Evolutionary conservation across 2,888 invertebrate genomes (phyloP), one percentile per base, ranked within the genome.

Genomic region (Drosophila mettleri): DNA sequence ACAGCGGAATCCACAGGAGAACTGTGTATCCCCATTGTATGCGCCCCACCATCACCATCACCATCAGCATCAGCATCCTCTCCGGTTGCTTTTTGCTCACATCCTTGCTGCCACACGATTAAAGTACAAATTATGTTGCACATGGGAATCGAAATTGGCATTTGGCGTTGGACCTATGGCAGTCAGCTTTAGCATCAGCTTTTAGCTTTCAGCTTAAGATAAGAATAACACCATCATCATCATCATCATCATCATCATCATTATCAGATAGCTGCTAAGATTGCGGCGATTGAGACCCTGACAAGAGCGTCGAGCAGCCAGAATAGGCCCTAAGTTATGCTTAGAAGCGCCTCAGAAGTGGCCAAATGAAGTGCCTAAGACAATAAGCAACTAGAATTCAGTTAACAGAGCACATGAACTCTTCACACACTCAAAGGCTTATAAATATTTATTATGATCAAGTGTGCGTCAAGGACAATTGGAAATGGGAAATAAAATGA

Each of bases 121-220:
- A 68, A 78, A 71, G 74, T 85, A 81, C 80, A 81, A 81, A 81
- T 81, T 85, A 85, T 78, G 78, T 74, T 71, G 78, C 81, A 85
- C 78, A 70, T 55, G 85, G 82, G 85, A 80, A 73, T 76, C 69
- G 54, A 20, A 39, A 62, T 63, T 63, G 74, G 78, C 57, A 57
- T 67, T 69, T 59, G 68, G 55, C 62, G 16, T 54, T 38, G 52
- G 38, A 43, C 38, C 46, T 34, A 36, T 38, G 41, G n/a, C 62
- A 34, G 66, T 16, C 43, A 38, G 57, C 55, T 52, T 29, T 18
- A 38, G 52, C 6, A 20, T 14, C 38, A 45, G 52, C 62, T 51
- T 36, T n/a, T 38, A 46, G 46, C 27, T 52, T 39, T 41, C 12
- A 33, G 58, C 46, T 55, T 52, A 36, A 73, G 72, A 74, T 68